Evolutionary conservation across 2,888 invertebrate species (phyloP), one percentile per base, ranked within the genome.

Genomic region (Melangyna quadrimaculata): DNA sequence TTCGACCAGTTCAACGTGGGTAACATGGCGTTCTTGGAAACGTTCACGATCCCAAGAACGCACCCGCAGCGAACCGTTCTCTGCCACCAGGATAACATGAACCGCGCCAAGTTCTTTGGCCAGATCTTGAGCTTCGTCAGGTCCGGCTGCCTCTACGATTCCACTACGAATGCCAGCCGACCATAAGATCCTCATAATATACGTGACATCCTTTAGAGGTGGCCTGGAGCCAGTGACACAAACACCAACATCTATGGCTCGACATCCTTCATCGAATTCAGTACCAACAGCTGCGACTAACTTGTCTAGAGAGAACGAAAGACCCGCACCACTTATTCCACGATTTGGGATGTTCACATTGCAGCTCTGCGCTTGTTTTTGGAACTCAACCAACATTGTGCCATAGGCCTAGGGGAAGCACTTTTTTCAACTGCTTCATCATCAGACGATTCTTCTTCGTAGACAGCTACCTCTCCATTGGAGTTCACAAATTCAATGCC

Each of bases 241-340:
- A 88, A 97, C 94, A 0, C 95, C 93, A 0, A 95, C 94, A 89
- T 96, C 95, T 22, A 94, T 93, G 17, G 93, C 92, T 3, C 92
- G 91, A 78, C 92, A 92, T 89, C 94, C 93, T 89, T 93, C 91
- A 89, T 93, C 91, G 88, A 93, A 88, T 89, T 93, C 91, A 78
- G 93, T 93, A 29, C 93, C 93, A n/a, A 95, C 91, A 0, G 94
- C 94, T 61, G 94, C 93, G 0, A 95, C 94, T 88, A 98, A 93
- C 89, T 95, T 95, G 89, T 98, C 98, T 79, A 98, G 91, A 0
- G 96, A 96, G 89, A 98, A 94, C 5, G 97, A 97, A 87, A 98
- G 95, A 0, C 98, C 98, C 0, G 96, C 96, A 0, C 96, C 97
- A 78, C 92, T 91, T 3, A 91, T 90, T 0, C 89, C 89, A 0